These are phyloP conservation scores for Lasioglossum zephyrum DNA, from an alignment of 2,888 invertebrate genomes.

Conservation along the genomic window DNA sequence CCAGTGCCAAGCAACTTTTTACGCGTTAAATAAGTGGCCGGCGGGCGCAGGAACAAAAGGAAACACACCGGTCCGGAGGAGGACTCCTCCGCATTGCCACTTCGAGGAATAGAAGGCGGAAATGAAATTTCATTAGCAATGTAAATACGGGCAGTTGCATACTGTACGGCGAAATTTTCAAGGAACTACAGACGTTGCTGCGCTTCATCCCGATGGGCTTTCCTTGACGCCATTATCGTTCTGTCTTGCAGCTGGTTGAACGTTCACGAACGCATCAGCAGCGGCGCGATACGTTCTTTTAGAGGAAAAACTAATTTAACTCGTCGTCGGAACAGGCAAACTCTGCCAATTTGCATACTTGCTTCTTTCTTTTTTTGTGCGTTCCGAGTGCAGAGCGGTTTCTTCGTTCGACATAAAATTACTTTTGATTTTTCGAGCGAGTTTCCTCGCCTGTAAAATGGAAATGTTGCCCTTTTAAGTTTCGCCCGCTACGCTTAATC, in stretches of 20 bases:
- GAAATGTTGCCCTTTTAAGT: background rate
- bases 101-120: conserved; percentile 63
- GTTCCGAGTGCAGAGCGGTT: background rate
- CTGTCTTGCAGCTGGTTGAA: conserved; percentile 8
- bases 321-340: background rate
- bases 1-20: conserved; percentile 39
- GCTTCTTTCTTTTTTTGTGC: background rate
- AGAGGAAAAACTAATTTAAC: background rate
- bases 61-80: background rate
- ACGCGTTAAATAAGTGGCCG: conserved; percentile 37
- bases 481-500: background rate
- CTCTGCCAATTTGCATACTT: background rate
- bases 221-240: background rate
- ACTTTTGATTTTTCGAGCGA: background rate
- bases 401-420: background rate
- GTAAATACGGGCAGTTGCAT: conserved; percentile 67
- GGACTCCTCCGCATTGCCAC: conserved; percentile 32
- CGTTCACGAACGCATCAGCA: background rate
- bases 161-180: conserved; percentile 30
- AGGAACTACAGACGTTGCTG: conserved; percentile 8
- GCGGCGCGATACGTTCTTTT: background rate
- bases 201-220: background rate
- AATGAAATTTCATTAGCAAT: conserved; percentile 78
- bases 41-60: conserved; percentile 29
- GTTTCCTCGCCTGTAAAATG: background rate